Base-by-base conservation (phyloP, 2,888 invertebrate species). In the Altica lythri region DNA sequence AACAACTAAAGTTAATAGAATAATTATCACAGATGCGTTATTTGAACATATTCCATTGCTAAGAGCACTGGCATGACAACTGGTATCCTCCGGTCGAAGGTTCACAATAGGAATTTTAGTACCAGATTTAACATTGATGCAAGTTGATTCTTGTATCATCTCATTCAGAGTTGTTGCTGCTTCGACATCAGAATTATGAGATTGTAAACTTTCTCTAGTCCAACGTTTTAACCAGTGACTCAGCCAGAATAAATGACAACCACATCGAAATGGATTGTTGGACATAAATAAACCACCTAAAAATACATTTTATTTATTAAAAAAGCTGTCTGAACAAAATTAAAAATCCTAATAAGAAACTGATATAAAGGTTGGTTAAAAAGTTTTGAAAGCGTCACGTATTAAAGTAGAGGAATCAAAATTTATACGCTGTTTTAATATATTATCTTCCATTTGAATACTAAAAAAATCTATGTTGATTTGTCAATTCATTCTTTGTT, bases 211-310 rank as follows among this genome's bases (percentile, higher is more conserved):
- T 73, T 95, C 94, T 29, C 93, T 82, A 47, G 92, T 81, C 93
- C 94, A 94, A 43, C 93, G 82, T 16, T 93, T 81, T 63, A 94
- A 77, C 94, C 94, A 95, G 58, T 90, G 86, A 1, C 93, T 92
- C 52, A 93, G 81, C 93, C 93, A 94, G 12, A 92, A 89, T 58
- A 93, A 80, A 59, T 91, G 90, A 71, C 94, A 95, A 68, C 92
- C 92, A 70, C 94, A 94, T 40, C 86, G 84, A 71, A 92, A 81
- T 0, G 92, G 92, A 76, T 95, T 94, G 47, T 48, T 52, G 3
- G 58, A 48, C 25, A 58, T 25, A 14, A 56, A 53, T 13, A 59
- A 43, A 9, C 59, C 59, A 9, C 59, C 55, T 56, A 29, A 8
- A 58, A 58, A 2, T 22, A 6, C 6, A 4, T 5, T 22, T 22